Conservation (phyloP, 1,140 invertebrate species). For the Caenorhabditis inopinata region DNA sequence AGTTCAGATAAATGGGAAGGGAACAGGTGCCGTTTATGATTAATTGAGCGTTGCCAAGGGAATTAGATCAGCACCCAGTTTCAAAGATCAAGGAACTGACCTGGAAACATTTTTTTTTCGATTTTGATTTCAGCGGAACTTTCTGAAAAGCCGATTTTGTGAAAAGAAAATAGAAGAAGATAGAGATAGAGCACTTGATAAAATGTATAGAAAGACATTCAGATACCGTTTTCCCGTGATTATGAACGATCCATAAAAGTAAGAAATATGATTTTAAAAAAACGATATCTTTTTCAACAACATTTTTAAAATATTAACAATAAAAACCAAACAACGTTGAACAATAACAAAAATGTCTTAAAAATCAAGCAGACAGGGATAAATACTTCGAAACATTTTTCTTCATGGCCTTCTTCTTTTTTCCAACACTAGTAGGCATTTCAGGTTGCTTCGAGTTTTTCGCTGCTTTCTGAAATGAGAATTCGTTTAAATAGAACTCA, state of each 20-base stretch:
- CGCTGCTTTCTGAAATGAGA: slow-evolving; percentile 26
- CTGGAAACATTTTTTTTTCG: background rate
- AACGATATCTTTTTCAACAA: background rate
- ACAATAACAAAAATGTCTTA: slow-evolving; percentile 27
- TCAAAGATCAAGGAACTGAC: background rate
- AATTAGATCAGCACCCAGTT: background rate
- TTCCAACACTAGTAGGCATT: slow-evolving; percentile 12
- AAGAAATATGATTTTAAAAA: too few relatives aligned
- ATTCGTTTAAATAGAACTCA: background rate
- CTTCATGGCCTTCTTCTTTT: slow-evolving; percentile 40
- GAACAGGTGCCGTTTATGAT: too few relatives aligned
- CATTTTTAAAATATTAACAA: too few relatives aligned
- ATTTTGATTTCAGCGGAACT: background rate
- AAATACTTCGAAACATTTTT: slow-evolving; percentile 44
- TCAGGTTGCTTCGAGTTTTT: slow-evolving; percentile 2
- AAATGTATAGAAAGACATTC: too few relatives aligned
- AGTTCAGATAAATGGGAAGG: too few relatives aligned
- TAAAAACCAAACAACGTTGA: background rate
- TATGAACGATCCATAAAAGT: too few relatives aligned
- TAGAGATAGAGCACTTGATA: too few relatives aligned
- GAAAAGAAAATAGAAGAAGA: background rate
- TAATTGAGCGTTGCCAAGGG: background rate
- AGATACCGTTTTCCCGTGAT: too few relatives aligned
- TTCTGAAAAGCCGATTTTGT: background rate
- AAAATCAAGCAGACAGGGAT: slow-evolving; percentile 20